Evolutionary conservation across 2,113 vertebrate genomes (phyloP).

Genomic region (Onychostruthus taczanowskii): DNA sequence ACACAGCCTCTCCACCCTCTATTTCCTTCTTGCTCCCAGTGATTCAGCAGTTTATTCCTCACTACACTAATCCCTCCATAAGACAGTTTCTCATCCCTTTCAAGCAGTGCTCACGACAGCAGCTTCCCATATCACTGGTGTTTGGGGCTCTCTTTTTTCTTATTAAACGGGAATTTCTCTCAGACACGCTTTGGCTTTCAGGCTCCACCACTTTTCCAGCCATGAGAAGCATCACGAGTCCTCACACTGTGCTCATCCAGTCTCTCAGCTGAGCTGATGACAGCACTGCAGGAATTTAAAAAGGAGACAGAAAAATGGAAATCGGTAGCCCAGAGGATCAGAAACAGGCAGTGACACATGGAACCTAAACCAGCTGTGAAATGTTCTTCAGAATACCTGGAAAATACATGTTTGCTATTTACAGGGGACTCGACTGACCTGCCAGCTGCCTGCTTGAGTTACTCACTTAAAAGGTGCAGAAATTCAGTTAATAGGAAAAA

Average conservation of each 20-base stretch:
- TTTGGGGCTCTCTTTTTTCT: background rate
- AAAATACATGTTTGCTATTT: background rate
- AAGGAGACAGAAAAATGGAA: background rate
- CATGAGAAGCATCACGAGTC: background rate
- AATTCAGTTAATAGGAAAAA: background rate
- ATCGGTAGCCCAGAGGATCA: background rate
- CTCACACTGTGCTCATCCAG: background rate
- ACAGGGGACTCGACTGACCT: background rate
- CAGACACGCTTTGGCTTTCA: background rate
- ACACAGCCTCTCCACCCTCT: background rate
- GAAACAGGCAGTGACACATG: background rate
- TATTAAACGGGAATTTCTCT: background rate
- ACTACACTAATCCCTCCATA: background rate
- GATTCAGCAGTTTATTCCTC: slow-evolving; percentile 32
- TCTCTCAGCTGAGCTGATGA: background rate
- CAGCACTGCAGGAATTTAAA: background rate
- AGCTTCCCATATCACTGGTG: background rate
- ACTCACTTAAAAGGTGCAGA: background rate
- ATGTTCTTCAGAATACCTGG: background rate
- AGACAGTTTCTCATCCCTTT: background rate
- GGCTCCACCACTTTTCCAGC: background rate
- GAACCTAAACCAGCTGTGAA: background rate
- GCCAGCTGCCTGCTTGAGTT: background rate
- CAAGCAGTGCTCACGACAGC: background rate
- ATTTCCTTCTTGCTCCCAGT: background rate